phyloP scores from a whole-genome alignment of 2,797 vertebrate genomes.

The Sebastes steindachneri region DNA sequence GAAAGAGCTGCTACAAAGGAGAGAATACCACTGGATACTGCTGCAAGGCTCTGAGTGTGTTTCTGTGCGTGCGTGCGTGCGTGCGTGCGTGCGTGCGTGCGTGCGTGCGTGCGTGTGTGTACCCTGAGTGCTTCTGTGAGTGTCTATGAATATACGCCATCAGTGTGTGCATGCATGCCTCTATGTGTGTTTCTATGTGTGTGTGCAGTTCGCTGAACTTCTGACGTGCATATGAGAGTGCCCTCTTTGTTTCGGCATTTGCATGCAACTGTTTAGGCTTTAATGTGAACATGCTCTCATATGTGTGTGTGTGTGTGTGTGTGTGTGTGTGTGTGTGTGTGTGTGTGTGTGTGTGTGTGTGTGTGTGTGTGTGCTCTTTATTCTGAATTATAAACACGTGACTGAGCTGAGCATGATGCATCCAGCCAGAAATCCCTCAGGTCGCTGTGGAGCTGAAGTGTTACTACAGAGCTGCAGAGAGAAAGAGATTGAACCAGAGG shows the following conservation, averaged over 20 bases:
- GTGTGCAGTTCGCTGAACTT: constrained; percentile 33
- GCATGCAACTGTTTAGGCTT: constrained; percentile 55
- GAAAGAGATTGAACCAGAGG: constrained; percentile 4
- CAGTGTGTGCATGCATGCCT: constrained; percentile 10
- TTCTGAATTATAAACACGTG: constrained; percentile 76
- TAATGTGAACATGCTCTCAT: constrained; percentile 49
- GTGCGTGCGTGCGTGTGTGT: background rate
- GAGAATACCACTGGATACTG: constrained; percentile 35
- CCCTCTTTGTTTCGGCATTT: constrained; percentile 62
- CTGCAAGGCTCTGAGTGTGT: constrained; percentile 42
- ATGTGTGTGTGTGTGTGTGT: constrained; percentile 6
- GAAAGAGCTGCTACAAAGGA: constrained; percentile 16
- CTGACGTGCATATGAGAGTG: constrained; percentile 47
- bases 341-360: background rate
- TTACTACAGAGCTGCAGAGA: constrained; percentile 60
- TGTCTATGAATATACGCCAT: constrained; percentile 27
- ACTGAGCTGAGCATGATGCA: constrained; percentile 70
- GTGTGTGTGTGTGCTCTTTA: constrained; percentile 36
- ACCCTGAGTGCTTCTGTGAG: constrained; percentile 22
- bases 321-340: background rate
- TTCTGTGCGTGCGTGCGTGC: constrained; percentile 4
- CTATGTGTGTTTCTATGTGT: background rate
- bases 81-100: background rate
- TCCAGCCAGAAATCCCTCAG: constrained; percentile 76
- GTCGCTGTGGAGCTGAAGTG: constrained; percentile 67